Evolutionary conservation across 2,113 vertebrate species (phyloP).

Genomic region (Daboia siamensis): DNA sequence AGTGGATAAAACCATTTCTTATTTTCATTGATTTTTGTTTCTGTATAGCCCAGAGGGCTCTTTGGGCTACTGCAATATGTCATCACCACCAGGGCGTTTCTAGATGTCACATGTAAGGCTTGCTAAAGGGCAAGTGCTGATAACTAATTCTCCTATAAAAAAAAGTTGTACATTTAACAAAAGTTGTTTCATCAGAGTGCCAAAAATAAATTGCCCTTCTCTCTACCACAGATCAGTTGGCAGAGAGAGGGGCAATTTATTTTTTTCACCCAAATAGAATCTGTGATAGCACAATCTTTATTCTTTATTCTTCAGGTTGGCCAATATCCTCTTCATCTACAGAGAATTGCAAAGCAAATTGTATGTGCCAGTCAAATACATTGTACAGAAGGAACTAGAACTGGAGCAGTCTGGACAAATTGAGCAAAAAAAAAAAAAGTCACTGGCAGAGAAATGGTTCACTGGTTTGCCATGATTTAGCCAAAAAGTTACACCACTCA

Average conservation of each 20-base stretch:
- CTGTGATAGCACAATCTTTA: background rate
- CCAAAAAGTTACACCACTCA: background rate
- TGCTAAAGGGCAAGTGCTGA: slow-evolving; percentile 12
- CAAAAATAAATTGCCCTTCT: background rate
- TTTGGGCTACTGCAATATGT: slow-evolving; percentile 27
- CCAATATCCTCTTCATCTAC: background rate
- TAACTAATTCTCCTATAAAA: background rate
- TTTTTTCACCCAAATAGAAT: no score
- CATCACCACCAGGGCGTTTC: background rate
- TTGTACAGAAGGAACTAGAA: background rate
- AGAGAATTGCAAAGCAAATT: background rate
- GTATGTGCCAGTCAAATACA: background rate
- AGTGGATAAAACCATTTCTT: slow-evolving; percentile 16
- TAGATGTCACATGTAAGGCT: background rate
- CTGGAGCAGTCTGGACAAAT: background rate
- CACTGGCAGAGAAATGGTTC: background rate
- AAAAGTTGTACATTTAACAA: background rate
- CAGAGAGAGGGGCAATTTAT: background rate
- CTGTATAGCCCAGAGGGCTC: slow-evolving; percentile 27
- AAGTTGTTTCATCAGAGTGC: background rate
- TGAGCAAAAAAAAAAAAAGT: background rate
- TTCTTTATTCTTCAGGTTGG: background rate
- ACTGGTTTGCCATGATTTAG: background rate
- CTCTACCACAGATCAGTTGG: background rate
- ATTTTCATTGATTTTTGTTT: slow-evolving; percentile 19